Evolutionary conservation across 2,797 vertebrate genomes (phyloP), one percentile per base, ranked within the genome.

Genomic region (Eleutherodactylus coqui): DNA sequence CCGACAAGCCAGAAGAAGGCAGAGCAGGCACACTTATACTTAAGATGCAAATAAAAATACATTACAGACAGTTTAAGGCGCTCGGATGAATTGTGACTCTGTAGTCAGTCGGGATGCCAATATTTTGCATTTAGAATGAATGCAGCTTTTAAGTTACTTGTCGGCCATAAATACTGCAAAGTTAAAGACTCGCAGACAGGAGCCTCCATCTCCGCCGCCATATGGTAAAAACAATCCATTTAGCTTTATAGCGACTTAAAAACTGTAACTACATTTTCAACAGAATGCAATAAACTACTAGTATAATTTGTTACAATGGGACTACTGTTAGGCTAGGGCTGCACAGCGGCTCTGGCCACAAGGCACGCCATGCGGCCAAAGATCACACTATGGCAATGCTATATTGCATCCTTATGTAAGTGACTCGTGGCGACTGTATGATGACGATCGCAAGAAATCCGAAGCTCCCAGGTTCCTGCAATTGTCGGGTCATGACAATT

Each of bases 1-100:
- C 38, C 9, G 38, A 78, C 19, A 32, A 32, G 34, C 85, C 85
- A 87, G 85, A 83, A 82, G 85, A 83, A 47, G 85, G 80, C 85
- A 87, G 85, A 87, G 69, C n/a, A 72, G 32, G 11, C 85, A 70
- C 80, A 72, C 36, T 67, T 86, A 47, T 82, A 41, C 34, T 45
- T 36, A 83, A 60, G 49, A 43, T 29, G 51, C 27, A 55, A 38
- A 75, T 81, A 70, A 75, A 60, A 51, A 55, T 67, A 32, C 32
- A 24, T 38, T 49, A 32, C 11, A 62, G 67, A 75, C 34, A 29
- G 34, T 58, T 13, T 55, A n/a, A 27, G 29, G 36, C 6, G 36
- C 13, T 24, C 16, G 17, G 10, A 70, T 76, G 29, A 62, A 21
- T 51, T 76, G 32, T 27, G 17, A 64, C 19, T 41, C 69, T 64